Evolutionary conservation across 2,113 vertebrate genomes (phyloP).

Genomic region (Leiothrix lutea): DNA sequence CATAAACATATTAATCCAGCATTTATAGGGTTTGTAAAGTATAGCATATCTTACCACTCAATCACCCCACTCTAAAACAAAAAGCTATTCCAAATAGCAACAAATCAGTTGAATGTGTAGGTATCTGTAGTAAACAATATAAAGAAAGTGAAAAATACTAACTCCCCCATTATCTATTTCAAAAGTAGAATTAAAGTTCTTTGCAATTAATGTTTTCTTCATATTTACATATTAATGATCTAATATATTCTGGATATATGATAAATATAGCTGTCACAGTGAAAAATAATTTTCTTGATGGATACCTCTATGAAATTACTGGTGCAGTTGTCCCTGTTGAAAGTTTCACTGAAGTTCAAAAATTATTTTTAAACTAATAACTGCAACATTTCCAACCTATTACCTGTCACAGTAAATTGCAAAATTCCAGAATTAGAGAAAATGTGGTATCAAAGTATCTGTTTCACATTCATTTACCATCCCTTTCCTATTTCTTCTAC

Average conservation of each 20-base stretch:
- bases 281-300: neutral
- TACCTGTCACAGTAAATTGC: neutral
- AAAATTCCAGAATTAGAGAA: neutral
- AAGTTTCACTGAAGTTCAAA: neutral
- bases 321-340: neutral
- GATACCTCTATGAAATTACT: neutral
- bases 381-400: neutral
- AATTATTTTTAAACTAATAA: neutral
- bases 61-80: neutral
- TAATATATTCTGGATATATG: neutral
- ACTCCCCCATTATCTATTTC: neutral
- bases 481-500: neutral
- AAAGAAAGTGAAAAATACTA: neutral
- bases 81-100: neutral
- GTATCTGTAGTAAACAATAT: neutral
- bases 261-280: fast-evolving
- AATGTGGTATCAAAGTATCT: neutral
- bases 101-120: neutral
- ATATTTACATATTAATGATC: neutral
- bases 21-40: neutral
- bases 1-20: neutral
- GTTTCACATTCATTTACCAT: neutral
- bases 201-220: neutral
- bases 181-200: neutral
- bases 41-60: neutral